Conservation (phyloP, 2,113 vertebrate species). For the Lucifuga dentata region DNA sequence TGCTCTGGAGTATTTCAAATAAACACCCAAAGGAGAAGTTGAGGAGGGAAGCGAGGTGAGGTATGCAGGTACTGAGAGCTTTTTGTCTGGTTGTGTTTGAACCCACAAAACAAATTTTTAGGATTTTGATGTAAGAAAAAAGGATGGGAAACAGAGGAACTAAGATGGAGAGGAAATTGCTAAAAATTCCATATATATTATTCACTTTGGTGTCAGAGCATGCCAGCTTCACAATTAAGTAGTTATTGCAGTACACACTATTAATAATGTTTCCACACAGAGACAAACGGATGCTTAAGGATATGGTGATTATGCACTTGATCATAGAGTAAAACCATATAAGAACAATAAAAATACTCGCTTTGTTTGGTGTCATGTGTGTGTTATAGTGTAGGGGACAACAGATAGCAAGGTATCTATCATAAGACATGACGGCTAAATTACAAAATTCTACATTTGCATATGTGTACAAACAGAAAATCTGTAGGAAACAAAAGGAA, state of each 20-base stretch:
- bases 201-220: constrained; percentile 27
- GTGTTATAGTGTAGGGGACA: constrained; percentile 26
- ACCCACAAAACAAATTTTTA: constrained; percentile 18
- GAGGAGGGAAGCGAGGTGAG: constrained; percentile 25
- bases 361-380: constrained; percentile 13
- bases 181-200: constrained; percentile 34
- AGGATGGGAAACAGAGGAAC: constrained; percentile 29
- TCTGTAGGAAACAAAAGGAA: constrained; percentile 37
- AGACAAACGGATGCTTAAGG: constrained; percentile 2
- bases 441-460: too few species aligned
- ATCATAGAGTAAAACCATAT: constrained; percentile 56
- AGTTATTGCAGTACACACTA: constrained; percentile 49
- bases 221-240: constrained; percentile 25
- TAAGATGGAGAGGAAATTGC: background rate
- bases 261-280: constrained; percentile 34
- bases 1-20: constrained; percentile 31
- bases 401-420: constrained; percentile 34
- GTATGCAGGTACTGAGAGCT: too few species aligned
- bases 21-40: constrained; percentile 33
- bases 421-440: constrained; percentile 34
- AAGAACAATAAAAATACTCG: background rate
- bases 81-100: too few species aligned
- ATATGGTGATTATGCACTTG: background rate
- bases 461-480: too few species aligned
- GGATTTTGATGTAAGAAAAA: constrained; percentile 23